Evolutionary conservation across 2,113 vertebrate species (phyloP), one percentile per base, ranked within the genome.

Genomic region (Lampris incognitus): DNA sequence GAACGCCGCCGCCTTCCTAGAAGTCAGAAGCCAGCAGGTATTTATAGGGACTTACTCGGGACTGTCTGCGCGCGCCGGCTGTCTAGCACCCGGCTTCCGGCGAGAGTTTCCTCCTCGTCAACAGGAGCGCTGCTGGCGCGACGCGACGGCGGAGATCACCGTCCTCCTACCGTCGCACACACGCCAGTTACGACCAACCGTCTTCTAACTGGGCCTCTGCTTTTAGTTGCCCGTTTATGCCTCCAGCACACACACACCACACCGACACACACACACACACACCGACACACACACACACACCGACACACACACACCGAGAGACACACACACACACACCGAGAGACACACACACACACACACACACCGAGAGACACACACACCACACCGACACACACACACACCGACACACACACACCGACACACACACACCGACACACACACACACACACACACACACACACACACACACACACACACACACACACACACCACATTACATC

Each of bases 21-120:
- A 93, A 92, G 78, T 85, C 85, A 83, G 74, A 78, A 86, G 80
- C 82, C 82, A 86, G 90, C 83, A 83, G 83, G 85, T 92, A 92
- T 93, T 92, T 92, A 88, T 91, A 91, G 87, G 71, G 74, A 66
- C 79, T 88, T 90, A 90, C 87, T 24, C 86, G 82, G 77, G n/a
- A 67, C 74, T 64, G 72, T 82, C 83, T 78, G 74, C 72, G 77
- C 80, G 79, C 67, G 63, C 77, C 54, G 62, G 60, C 80, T 61
- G 79, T 86, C 76, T 84, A 72, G 72, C 56, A 73, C 55, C 76
- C 65, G 73, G 85, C 81, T 84, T 78, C 81, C 66, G 72, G 72
- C 76, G 61, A 65, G 68, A 57, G 72, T 87, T 74, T 58, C 74
- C 76, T 84, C 81, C 54, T 57, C 70, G 74, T 60, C 70, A 58